Base-by-base conservation (phyloP, 2,888 invertebrate genomes). In the Hylaea fasciaria region DNA sequence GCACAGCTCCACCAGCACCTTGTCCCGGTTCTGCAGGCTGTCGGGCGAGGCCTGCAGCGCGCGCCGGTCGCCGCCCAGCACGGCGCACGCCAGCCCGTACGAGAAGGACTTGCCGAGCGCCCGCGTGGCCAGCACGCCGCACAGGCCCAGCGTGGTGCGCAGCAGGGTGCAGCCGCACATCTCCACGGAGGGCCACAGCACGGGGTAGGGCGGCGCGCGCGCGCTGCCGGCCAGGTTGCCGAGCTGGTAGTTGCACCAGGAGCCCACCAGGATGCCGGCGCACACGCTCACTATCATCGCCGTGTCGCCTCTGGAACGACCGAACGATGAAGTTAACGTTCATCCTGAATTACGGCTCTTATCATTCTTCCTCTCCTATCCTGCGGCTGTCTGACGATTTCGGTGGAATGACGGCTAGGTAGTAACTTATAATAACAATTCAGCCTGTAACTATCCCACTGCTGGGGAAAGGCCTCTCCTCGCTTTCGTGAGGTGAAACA, bases 201-300 rank as follows among this genome's bases (percentile, higher is more conserved):
- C 95, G 59, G 93, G 84, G 85, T 96, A 97, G 0, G 96, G 96
- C 7, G 96, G 96, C 32, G 93, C 87, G 9, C 87, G 83, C n/a
- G 93, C 78, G 66, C 94, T 93, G 40, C 93, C 89, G n/a, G 81
- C 85, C 92, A 95, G 93, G 77, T 94, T 93, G n/a, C 97, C 97
- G 12, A 95, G 92, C 82, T 95, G 96, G 83, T 95, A 97, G 89
- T 97, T 97, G 41, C 96, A 87, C 98, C 97, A 98, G 5, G 96
- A 94, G 16, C 97, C 98, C 2, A 94, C 84, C 48, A 95, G 94
- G 64, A 97, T 93, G 50, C 98, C 98, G 0, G 95, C 94, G 69
- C 95, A 95, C 5, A 96, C 96, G 55, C 96, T 96, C 68, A 98
- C 93, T 69, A 98, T 96, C 94, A 97, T 96, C 0, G 97, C 95